Evolutionary conservation across 2,888 invertebrate species (phyloP).

Genomic region (Cerceris rybyensis): DNA sequence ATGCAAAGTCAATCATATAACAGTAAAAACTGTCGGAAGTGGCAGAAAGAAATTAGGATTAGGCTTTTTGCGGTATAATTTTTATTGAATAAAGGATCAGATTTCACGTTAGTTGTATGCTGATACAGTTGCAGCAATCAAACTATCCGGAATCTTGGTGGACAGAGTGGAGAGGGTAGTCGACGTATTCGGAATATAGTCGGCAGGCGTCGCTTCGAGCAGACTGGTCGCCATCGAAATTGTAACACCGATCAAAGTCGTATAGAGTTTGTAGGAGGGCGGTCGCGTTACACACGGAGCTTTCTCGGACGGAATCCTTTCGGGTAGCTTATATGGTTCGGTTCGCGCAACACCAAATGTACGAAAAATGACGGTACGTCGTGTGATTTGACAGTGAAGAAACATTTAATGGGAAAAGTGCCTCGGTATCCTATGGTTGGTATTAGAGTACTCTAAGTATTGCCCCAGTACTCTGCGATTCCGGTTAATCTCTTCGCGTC

Average conservation of each 20-base stretch:
- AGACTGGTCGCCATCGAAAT: slow-evolving; percentile 58
- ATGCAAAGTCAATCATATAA: too few species aligned
- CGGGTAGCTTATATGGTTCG: slow-evolving; percentile 40
- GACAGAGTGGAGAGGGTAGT: slow-evolving; percentile 10
- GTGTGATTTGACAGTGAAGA: slow-evolving; percentile 76
- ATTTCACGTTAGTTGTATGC: slow-evolving; percentile 13
- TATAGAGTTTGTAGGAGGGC: slow-evolving; percentile 73
- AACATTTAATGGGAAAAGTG: slow-evolving; percentile 64
- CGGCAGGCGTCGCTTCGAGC: slow-evolving; percentile 62
- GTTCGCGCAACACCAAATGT: slow-evolving; percentile 48
- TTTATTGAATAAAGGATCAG: slow-evolving; percentile 3
- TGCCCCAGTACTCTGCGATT: slow-evolving; percentile 45
- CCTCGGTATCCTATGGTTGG: slow-evolving; percentile 62
- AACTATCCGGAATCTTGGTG: slow-evolving; percentile 20
- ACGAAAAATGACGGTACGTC: slow-evolving; percentile 62
- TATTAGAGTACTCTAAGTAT: slow-evolving; percentile 53
- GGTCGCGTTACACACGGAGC: slow-evolving; percentile 71
- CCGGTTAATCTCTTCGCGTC: slow-evolving; percentile 44
- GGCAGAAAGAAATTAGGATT: too few species aligned
- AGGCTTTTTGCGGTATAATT: neutral
- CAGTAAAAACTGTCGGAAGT: too few species aligned
- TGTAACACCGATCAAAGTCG: slow-evolving; percentile 72
- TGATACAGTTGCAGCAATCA: slow-evolving; percentile 29
- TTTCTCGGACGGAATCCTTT: slow-evolving; percentile 58
- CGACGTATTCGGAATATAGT: slow-evolving; percentile 34